phyloP scores from a whole-genome alignment of 2,888 invertebrate species.

The Anthoptus insignis region DNA sequence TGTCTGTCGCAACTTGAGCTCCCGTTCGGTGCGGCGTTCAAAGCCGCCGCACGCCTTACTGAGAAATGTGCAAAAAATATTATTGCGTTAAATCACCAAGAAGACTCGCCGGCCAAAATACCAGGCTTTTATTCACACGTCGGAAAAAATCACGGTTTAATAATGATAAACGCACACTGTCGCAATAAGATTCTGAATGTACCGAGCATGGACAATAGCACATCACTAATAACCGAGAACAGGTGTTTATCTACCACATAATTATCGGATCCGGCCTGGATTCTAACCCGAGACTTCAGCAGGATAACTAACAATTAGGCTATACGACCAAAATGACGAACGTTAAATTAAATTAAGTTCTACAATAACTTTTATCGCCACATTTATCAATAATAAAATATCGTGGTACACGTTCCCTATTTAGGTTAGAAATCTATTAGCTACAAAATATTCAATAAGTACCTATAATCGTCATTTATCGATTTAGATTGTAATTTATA shows the following conservation, averaged over 20 bases:
- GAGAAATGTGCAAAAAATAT: slow-evolving; percentile 65
- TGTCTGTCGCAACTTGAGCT: slow-evolving; percentile 70
- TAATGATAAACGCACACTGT: no score
- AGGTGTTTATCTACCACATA: no score
- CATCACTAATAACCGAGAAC: background rate
- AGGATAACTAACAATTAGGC: no score
- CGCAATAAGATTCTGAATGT: no score
- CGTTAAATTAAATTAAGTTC: no score
- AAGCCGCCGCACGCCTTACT: slow-evolving; percentile 69
- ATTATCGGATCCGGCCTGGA: no score
- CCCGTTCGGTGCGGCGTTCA: slow-evolving; percentile 57
- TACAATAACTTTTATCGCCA: no score
- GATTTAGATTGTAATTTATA: slow-evolving; percentile 64
- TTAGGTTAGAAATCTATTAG: slow-evolving; percentile 23
- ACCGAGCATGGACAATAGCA: background rate
- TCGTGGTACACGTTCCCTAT: slow-evolving; percentile 6
- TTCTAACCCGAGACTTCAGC: no score
- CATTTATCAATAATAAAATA: background rate
- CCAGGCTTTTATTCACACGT: slow-evolving; percentile 35
- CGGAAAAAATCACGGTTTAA: no score
- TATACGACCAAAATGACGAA: no score
- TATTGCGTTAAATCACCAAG: slow-evolving; percentile 58
- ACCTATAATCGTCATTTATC: slow-evolving; percentile 64
- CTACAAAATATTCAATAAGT: slow-evolving; percentile 47
- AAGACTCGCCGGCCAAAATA: slow-evolving; percentile 53